These are phyloP conservation scores for Martes martes DNA, from an alignment of 2,113 vertebrate species.

Conservation along the genomic window DNA sequence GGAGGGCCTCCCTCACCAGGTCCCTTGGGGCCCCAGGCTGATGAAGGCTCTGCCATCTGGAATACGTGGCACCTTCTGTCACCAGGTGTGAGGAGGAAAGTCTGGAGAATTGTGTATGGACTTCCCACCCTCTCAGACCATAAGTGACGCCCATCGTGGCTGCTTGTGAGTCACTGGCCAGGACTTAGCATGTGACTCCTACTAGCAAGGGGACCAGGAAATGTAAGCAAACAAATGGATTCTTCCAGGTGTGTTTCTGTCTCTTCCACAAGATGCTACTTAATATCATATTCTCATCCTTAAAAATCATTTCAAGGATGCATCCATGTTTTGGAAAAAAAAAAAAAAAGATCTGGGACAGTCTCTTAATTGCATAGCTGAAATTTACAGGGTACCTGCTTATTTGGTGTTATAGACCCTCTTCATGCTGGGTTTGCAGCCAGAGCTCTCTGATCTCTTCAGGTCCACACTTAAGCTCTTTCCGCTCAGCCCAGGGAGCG, in stretches of 20 bases:
- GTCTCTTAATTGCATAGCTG: neutral
- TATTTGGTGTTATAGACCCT: rapidly evolving
- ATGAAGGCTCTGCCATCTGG: neutral
- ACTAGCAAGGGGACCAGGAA: neutral
- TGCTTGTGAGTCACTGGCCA: neutral
- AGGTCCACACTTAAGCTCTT: neutral
- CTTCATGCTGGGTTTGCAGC: rapidly evolving
- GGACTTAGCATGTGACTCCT: neutral
- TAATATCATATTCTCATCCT: neutral
- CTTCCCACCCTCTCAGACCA: neutral
- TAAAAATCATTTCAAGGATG: neutral
- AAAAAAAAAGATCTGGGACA: neutral
- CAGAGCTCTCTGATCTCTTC: neutral
- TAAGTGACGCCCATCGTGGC: neutral
- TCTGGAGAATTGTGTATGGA: too few species aligned
- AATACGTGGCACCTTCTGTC: neutral
- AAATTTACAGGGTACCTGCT: neutral
- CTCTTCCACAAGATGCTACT: neutral
- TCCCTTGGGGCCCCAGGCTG: neutral
- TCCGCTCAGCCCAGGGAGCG: neutral
- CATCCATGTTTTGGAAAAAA: neutral
- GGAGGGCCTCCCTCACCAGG: neutral
- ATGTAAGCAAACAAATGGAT: neutral
- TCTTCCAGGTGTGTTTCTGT: neutral
- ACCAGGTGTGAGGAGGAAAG: rapidly evolving